Base-by-base conservation (phyloP, 2,113 vertebrate genomes). In the Emydura subglobosa region DNA sequence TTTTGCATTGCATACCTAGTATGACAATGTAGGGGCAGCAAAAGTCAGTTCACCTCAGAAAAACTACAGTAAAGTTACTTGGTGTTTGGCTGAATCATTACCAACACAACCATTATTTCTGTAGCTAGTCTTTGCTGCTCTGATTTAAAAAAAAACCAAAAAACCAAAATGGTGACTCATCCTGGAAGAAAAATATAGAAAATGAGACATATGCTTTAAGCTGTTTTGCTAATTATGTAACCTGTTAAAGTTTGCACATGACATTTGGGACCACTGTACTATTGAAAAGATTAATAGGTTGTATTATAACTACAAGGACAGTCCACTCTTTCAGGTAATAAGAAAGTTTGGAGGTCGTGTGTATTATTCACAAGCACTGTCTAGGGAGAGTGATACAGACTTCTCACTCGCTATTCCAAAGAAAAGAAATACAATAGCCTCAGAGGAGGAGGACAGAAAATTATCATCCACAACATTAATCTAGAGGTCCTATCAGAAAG, bases 1-100 rank as follows among this genome's bases (percentile, higher is more conserved):
- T 88, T 90, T 96, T 86, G 79, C 76, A 78, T 1, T 78, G 68
- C 25, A 7, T 19, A 24, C 47, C 59, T 95, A 59, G 84, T n/a
- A 34, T 0, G 25, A 59, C 78, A 85, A 59, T 1, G 6, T 11
- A 68, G 16, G 61, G 50, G 61, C 21, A 92, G 53, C 55, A 29
- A 27, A 78, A 76, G 39, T 10, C 11, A 78, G 27, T 27, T 78
- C 42, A 78, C 42, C 74, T 47, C 24, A 42, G 76, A 88, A 61
- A 91, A 85, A 59, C 24, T 0, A 0, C 0, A 3, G 29, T 13
- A 86, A 93, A 83, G 9, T 47, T 80, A 81, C 57, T 53, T 47
- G 49, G 65, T n/a, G 53, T 44, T 53, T 10, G 51, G 59, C 54
- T 82, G 91, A 65, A 86, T 11, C 0, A 5, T 74, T n/a, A 90